Evolutionary conservation across 2,888 invertebrate species (phyloP).

Genomic region (Cheilosia pagana): DNA sequence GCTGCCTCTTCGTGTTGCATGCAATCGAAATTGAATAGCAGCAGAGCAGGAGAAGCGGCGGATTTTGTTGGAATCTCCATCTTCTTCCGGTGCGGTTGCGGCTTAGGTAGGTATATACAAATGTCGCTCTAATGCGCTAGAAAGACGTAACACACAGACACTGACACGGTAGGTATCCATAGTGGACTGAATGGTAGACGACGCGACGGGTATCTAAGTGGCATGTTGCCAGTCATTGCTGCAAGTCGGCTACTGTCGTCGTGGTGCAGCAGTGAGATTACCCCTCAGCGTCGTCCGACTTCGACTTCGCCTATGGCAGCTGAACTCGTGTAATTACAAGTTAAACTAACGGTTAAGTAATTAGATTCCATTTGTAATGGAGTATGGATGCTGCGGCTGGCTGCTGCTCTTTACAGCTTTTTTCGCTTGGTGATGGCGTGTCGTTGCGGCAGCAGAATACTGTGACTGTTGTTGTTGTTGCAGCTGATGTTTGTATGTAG

Average conservation of each 20-base stretch:
- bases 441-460: neutral
- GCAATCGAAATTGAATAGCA: slow-evolving; percentile 35
- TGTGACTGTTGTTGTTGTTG: slow-evolving; percentile 14
- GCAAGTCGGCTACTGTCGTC: slow-evolving; percentile 64
- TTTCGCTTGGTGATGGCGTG: slow-evolving; percentile 18
- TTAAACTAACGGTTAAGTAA: slow-evolving; percentile 77
- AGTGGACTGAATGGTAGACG: slow-evolving; percentile 24
- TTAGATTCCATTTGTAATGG: slow-evolving; percentile 77
- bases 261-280: slow-evolving; percentile 27
- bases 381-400: slow-evolving; percentile 58
- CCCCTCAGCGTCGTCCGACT: slow-evolving; percentile 36
- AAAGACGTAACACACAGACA: neutral
- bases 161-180: slow-evolving; percentile 21
- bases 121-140: slow-evolving; percentile 32
- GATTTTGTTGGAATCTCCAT: slow-evolving; percentile 57
- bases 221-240: slow-evolving; percentile 71
- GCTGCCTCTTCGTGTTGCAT: slow-evolving; percentile 66
- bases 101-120: slow-evolving; percentile 5
- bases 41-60: slow-evolving; percentile 1
- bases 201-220: slow-evolving; percentile 58
- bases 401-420: slow-evolving; percentile 50
- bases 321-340: slow-evolving; percentile 75
- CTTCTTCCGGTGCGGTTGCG: slow-evolving; percentile 65
- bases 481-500: slow-evolving; percentile 18
- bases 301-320: slow-evolving; percentile 34